Evolutionary conservation across 1,140 invertebrate species (phyloP).

Genomic region (Euglossa dilemma): DNA sequence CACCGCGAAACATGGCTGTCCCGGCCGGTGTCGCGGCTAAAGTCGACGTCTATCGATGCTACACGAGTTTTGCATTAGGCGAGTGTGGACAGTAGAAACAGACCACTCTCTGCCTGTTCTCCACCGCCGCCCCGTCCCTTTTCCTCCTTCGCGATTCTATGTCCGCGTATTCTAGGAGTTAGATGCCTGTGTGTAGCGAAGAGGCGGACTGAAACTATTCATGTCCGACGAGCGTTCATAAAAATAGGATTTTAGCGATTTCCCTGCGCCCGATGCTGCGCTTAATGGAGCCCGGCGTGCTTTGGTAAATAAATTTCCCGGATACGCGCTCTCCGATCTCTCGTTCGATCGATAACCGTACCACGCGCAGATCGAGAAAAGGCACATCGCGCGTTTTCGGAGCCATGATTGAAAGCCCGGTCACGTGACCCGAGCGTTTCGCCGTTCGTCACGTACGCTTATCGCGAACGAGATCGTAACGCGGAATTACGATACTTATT

Average conservation of each 20-base stretch:
- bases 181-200: slow-evolving; percentile 29
- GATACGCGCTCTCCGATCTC: slow-evolving; percentile 43
- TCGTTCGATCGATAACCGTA: background rate
- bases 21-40: slow-evolving; percentile 5
- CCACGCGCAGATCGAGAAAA: background rate
- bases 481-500: too few species aligned
- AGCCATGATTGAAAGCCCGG: background rate
- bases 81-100: slow-evolving; percentile 48
- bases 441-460: background rate
- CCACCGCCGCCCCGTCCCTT: slow-evolving; percentile 29
- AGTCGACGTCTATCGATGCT: slow-evolving; percentile 45
- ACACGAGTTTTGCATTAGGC: slow-evolving; percentile 70
- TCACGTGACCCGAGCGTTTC: background rate
- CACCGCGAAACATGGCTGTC: slow-evolving; percentile 28
- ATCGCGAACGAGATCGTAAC: too few species aligned
- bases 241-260: slow-evolving; percentile 74
- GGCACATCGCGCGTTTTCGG: too few species aligned
- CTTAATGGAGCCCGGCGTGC: slow-evolving; percentile 61
- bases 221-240: slow-evolving; percentile 63
- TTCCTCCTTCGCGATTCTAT: slow-evolving; percentile 13
- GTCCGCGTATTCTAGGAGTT: slow-evolving; percentile 24
- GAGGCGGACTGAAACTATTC: slow-evolving; percentile 58
- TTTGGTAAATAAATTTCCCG: slow-evolving; percentile 69
- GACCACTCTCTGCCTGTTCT: slow-evolving; percentile 26
- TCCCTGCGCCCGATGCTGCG: slow-evolving; percentile 57